Conservation (phyloP, 2,113 vertebrate species). For the Ciconia maguari region DNA sequence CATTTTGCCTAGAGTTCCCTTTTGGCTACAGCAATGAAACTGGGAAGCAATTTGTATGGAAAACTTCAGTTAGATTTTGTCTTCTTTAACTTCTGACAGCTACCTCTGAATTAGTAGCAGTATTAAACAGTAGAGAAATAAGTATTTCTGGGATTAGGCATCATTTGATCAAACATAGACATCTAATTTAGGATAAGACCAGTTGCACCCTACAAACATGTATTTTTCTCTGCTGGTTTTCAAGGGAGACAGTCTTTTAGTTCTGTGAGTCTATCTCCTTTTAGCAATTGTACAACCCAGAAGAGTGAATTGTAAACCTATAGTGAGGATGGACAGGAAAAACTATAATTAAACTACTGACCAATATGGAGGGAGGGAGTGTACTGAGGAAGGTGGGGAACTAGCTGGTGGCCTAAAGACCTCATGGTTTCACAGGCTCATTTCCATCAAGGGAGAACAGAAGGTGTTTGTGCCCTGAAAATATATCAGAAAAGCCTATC, state of each 20-base stretch:
- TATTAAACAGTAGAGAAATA: neutral
- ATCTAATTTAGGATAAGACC: neutral
- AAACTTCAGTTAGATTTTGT: neutral
- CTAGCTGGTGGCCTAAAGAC: neutral
- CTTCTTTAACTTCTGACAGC: neutral
- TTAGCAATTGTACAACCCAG: neutral
- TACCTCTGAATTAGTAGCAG: neutral
- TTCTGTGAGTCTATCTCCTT: neutral
- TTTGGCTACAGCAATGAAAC: neutral
- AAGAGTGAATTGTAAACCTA: neutral
- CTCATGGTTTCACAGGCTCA: neutral
- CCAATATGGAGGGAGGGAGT: neutral
- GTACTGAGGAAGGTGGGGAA: neutral
- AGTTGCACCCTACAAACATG: accelerated
- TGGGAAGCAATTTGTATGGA: neutral
- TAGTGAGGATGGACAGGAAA: neutral
- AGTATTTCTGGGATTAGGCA: neutral
- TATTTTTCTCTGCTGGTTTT: neutral
- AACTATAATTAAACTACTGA: neutral
- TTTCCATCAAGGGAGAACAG: neutral
- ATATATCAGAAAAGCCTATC: neutral
- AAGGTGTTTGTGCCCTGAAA: neutral
- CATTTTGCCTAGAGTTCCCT: neutral
- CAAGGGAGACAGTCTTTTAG: neutral
- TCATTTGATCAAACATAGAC: neutral